Percentiles rank a stretch among this genome's conserved stretches.
Conservation (phyloP, 2,797 vertebrate species). For the Mastacembelus armatus region DNA sequence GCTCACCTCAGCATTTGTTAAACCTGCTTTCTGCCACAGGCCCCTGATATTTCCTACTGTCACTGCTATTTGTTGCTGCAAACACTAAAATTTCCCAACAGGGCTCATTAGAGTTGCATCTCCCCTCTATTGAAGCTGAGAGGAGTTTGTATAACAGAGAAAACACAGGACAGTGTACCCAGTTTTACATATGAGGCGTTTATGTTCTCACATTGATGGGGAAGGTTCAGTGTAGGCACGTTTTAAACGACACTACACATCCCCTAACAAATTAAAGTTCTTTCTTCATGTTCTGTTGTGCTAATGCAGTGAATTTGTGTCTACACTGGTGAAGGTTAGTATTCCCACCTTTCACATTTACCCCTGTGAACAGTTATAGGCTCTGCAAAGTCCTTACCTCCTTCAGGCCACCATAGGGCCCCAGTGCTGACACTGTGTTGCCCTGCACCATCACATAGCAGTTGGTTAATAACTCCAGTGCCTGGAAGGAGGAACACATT, state of each 20-base stretch:
- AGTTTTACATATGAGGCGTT: not conserved
- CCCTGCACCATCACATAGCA: slow-evolving; percentile 99
- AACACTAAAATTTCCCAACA: not conserved
- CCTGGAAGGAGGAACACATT: slow-evolving; percentile 76
- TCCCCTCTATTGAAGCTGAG: not conserved
- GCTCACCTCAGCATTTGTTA: no score
- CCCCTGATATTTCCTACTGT: no score
- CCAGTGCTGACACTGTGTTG: slow-evolving; percentile 95
- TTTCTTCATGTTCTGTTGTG: no score
- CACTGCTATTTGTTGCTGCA: not conserved
- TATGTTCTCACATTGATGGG: no score
- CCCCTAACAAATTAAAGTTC: no score
- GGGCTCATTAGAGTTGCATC: not conserved
- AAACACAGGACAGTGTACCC: not conserved
- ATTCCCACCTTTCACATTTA: not conserved
- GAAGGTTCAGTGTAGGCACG: not conserved
- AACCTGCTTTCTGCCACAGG: no score
- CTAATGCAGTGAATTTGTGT: no score
- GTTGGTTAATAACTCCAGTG: slow-evolving; percentile 92
- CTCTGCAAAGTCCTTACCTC: slow-evolving; percentile 83
- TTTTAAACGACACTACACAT: no score
- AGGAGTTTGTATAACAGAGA: not conserved
- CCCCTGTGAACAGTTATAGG: not conserved
- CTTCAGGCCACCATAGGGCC: slow-evolving; percentile 92
- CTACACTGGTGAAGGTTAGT: no score